Evolutionary conservation across 2,113 vertebrate species (phyloP).

Genomic region (Riparia riparia): DNA sequence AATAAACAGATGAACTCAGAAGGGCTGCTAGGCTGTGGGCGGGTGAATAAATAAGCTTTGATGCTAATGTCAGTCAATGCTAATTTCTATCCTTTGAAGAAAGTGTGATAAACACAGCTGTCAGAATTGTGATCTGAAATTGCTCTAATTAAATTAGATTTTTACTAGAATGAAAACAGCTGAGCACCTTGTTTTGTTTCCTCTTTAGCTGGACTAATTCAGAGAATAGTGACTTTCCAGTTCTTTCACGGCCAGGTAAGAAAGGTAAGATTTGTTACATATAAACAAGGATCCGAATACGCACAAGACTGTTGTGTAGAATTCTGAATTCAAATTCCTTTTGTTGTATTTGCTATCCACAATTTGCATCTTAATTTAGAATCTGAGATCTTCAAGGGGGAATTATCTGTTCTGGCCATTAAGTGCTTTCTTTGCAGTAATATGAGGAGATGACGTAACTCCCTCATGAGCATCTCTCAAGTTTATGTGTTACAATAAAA

Average conservation of each 20-base stretch:
- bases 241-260: neutral
- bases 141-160: constrained; percentile 75
- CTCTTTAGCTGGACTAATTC: neutral
- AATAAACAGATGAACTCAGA: constrained; percentile 45
- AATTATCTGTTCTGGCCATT: neutral
- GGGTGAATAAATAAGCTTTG: constrained; percentile 70
- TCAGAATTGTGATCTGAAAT: constrained; percentile 69
- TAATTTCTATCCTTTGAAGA: constrained; percentile 69
- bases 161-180: constrained; percentile 58
- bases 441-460: neutral
- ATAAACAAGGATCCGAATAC: neutral
- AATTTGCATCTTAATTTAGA: neutral
- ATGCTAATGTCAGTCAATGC: constrained; percentile 64
- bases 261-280: neutral
- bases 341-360: neutral
- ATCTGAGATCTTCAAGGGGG: neutral
- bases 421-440: neutral
- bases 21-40: constrained; percentile 40
- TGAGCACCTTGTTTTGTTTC: constrained; percentile 49
- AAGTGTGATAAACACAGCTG: constrained; percentile 76
- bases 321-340: neutral
- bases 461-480: neutral
- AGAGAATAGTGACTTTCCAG: neutral
- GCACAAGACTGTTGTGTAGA: neutral
- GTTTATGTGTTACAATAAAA: neutral